Base-by-base conservation (phyloP, 1,140 invertebrate genomes). In the Drepana arcuata region DNA sequence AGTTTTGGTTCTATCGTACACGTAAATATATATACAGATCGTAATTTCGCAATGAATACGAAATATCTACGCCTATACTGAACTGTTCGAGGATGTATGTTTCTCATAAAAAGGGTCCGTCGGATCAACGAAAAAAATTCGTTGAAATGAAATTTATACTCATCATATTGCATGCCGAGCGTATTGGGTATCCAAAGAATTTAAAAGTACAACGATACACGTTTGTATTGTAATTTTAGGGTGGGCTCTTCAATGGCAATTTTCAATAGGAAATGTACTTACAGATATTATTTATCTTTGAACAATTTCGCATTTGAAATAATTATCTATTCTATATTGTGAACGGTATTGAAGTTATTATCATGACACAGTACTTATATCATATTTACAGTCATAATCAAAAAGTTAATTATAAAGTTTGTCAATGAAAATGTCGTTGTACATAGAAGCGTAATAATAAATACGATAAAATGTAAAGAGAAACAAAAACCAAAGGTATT, bases 111-210 rank as follows among this genome's bases (percentile, higher is more conserved):
- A 47, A 55, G 55, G 57, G 51, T 60, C 42, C 41, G 29, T 26
- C 26, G 41, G 41, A 52, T 58, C n/a, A 29, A 54, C 41, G 29
- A 37, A 55, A 59, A 59, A 56, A 60, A 59, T 52, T 58, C 44
- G 49, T 59, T 49, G 36, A 58, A 59, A 56, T 57, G 47, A 68
- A 61, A 58, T 65, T 58, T 65, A 56, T 64, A 72, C 52, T 68
- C 71, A 60, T 66, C 52, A 68, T 73, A 73, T 66, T 64, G 64
- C 70, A 73, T 78, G 67, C 52, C 61, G 53, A 49, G 40, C 41
- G 53, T 48, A 63, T 71, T 30, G 53, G 44, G 66, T 69, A 75
- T 79, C 56, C 52, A 52, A 63, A 70, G 48, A 56, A 73, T 68
- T 70, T 61, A 58, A 65, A 69, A 70, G 52, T 46, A 63, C 42